A percentile compares a stretch with the other conserved stretches of the same genome.
phyloP scores from a whole-genome alignment of 2,797 vertebrate genomes.

The Vireo griseus region DNA sequence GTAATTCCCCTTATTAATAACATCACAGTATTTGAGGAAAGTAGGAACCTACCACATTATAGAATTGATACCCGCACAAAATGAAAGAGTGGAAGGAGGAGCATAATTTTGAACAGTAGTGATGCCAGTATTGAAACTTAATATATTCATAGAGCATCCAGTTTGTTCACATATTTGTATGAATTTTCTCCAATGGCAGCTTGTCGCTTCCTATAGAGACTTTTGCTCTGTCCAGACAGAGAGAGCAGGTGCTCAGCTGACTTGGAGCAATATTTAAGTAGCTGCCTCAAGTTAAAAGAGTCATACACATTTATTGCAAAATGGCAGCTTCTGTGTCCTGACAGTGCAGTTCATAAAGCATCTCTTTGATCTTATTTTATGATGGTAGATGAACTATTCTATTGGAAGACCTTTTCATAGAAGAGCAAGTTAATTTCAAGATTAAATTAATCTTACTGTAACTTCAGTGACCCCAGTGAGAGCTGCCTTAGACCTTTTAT shows the following conservation, averaged over 20 bases:
- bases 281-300: not conserved
- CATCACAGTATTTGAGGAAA: not conserved
- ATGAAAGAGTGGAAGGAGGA: not conserved
- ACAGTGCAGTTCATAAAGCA: not conserved
- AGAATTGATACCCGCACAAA: not conserved
- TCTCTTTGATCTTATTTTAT: not conserved
- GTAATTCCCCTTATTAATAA: not conserved
- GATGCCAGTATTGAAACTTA: not conserved
- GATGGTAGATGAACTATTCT: not conserved
- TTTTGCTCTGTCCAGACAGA: not conserved
- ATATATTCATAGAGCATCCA: not conserved
- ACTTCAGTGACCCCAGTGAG: not conserved
- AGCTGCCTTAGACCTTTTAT: not conserved
- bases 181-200: not conserved
- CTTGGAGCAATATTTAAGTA: not conserved
- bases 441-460: not conserved
- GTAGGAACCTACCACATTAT: not conserved
- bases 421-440: not conserved
- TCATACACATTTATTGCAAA: not conserved
- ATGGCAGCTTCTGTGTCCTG: not conserved
- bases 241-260: not conserved
- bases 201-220: not conserved
- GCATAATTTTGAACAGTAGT: not conserved
- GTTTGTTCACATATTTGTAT: not conserved
- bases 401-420: not conserved